Conservation (phyloP, 2,888 invertebrate genomes). For the Furcula furcula region DNA sequence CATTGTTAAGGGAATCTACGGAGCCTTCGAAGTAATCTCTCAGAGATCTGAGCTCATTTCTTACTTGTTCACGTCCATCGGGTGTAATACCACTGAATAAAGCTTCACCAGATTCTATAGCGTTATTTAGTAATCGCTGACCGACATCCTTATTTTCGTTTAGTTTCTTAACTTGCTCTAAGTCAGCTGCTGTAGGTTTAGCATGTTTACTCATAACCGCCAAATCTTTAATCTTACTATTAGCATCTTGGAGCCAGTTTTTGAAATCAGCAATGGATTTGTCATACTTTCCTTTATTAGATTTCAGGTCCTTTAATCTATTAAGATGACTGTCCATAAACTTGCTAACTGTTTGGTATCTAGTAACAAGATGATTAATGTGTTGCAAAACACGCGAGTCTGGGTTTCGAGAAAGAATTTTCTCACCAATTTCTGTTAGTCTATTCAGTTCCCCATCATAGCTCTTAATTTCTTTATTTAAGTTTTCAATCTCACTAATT, state of each 20-base stretch:
- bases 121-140: slow-evolving; percentile 88
- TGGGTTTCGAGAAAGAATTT: slow-evolving; percentile 88
- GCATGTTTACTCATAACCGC: slow-evolving; percentile 88
- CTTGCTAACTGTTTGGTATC: slow-evolving; percentile 89
- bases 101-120: slow-evolving; percentile 93
- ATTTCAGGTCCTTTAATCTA: slow-evolving; percentile 86
- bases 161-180: slow-evolving; percentile 88
- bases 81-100: slow-evolving; percentile 93
- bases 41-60: slow-evolving; percentile 90
- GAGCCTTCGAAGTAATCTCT: slow-evolving; percentile 92
- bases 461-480: slow-evolving; percentile 84
- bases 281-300: slow-evolving; percentile 86
- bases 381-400: slow-evolving; percentile 92
- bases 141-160: slow-evolving; percentile 89
- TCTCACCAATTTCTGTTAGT: slow-evolving; percentile 85
- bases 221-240: slow-evolving; percentile 87
- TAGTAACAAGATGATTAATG: slow-evolving; percentile 87
- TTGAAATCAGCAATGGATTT: slow-evolving; percentile 86
- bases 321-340: slow-evolving; percentile 86
- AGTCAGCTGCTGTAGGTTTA: slow-evolving; percentile 88
- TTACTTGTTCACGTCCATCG: slow-evolving; percentile 92
- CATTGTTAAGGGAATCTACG: slow-evolving; percentile 90
- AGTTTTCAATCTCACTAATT: slow-evolving; percentile 83
- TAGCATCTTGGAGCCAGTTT: slow-evolving; percentile 89
- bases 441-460: slow-evolving; percentile 86